Evolutionary conservation across 2,888 invertebrate genomes (phyloP), one percentile per base, ranked within the genome.

Genomic region (Agriopis aurantiaria): DNA sequence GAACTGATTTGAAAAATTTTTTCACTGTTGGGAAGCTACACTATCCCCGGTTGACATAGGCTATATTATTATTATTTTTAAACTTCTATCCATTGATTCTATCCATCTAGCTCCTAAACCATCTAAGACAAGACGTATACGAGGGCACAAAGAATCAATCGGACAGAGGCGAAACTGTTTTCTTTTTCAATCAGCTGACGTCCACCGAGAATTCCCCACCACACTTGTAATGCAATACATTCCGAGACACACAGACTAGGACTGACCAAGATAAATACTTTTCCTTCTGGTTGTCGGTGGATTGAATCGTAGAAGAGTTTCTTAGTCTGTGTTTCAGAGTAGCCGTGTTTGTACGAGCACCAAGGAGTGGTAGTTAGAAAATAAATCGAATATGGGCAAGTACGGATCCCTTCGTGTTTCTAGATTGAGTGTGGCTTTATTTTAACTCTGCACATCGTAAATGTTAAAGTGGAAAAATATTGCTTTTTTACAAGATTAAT

Each of bases 171-270:
- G 87, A 88, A 88, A 86, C 89, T 92, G 91, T 92, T 92, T 92
- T 91, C 91, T 91, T 91, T 92, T 92, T 90, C 92, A 92, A 92
- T 92, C 92, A 92, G 87, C 85, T 85, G 80, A 82, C 84, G 83
- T 90, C 92, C 89, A 89, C 80, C 67, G 90, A 82, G 91, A 82
- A 79, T 82, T 78, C 79, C 72, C 77, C 78, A 78, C 75, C 82
- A 85, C 82, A 87, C 79, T 83, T 84, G 82, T 80, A 83, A 80
- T 77, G 75, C 77, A 77, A 72, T 76, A 59, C 12, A 71, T 57
- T 69, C 59, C 46, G 33, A 12, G 56, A 17, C 65, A 76, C 88
- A 87, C 84, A 91, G 90, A 10, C 71, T 77, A 82, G 63, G 6
- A 45, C 14, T 59, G 71, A 65, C 63, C 68, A 71, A 33, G 53